phyloP scores from a whole-genome alignment of 2,888 invertebrate species.

The Antitype chi region DNA sequence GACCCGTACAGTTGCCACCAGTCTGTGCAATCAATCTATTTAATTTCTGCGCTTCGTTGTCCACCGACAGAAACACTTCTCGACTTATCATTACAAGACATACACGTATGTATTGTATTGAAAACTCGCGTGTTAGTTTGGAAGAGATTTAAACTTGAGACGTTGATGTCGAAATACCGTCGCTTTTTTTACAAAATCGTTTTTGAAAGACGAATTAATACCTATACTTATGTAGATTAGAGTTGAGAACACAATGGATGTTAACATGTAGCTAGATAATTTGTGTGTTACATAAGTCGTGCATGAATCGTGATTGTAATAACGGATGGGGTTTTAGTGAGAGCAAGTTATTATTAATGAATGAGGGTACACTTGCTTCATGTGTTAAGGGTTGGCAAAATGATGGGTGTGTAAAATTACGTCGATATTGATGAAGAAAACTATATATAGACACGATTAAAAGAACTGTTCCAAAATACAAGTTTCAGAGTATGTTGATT shows the following conservation, averaged over 20 bases:
- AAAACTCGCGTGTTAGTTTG: constrained; percentile 76
- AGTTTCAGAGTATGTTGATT: not conserved
- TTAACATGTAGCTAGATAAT: constrained; percentile 87
- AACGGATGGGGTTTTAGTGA: constrained; percentile 79
- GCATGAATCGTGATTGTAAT: constrained; percentile 85
- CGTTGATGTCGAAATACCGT: constrained; percentile 81
- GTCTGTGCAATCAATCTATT: not conserved
- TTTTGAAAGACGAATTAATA: constrained; percentile 90
- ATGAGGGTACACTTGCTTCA: constrained; percentile 80
- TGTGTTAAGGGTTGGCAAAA: constrained; percentile 67
- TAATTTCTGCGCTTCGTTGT: not conserved
- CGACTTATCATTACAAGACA: constrained; percentile 66
- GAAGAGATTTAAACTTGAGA: constrained; percentile 72
- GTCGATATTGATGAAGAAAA: not conserved
- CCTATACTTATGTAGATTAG: constrained; percentile 90
- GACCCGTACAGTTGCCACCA: no score
- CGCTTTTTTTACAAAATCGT: constrained; percentile 85
- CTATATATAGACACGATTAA: not conserved
- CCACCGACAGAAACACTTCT: constrained; percentile 63
- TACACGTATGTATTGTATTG: constrained; percentile 82
- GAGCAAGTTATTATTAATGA: constrained; percentile 87
- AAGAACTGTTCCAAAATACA: not conserved
- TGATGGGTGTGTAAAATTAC: not conserved
- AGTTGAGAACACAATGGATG: constrained; percentile 84
- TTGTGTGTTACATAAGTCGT: constrained; percentile 86